Conservation (phyloP, 1,140 invertebrate genomes). For the Caenorhabditis brenneri region DNA sequence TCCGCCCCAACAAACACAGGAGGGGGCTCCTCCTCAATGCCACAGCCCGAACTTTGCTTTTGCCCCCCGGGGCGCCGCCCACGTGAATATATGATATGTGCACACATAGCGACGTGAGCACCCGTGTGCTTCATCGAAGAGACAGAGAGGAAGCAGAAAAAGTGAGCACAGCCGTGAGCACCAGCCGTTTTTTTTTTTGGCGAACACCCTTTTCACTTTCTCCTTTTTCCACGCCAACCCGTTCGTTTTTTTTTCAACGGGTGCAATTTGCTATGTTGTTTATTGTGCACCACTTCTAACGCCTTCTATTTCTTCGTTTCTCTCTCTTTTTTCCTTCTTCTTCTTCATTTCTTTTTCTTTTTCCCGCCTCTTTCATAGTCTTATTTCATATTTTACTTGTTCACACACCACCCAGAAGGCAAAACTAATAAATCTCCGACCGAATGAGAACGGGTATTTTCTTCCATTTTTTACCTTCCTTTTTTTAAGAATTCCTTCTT, state of each 20-base stretch:
- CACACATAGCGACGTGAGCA: conserved; percentile 40
- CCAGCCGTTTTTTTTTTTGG: not conserved
- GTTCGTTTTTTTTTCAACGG: not conserved
- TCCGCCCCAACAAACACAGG: not conserved
- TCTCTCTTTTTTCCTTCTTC: not conserved
- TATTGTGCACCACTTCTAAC: not conserved
- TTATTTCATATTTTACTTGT: not conserved
- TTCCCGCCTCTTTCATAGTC: not conserved
- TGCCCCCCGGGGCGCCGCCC: conserved; percentile 27
- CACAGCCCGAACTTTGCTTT: conserved; percentile 21
- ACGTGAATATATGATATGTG: conserved; percentile 43
- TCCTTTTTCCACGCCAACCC: not conserved
- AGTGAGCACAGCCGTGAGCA: conserved; percentile 21
- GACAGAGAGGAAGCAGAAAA: not conserved
- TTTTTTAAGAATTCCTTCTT: not conserved
- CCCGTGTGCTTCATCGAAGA: conserved; percentile 5
- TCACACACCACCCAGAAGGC: not conserved
- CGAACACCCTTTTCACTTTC: conserved; percentile 14
- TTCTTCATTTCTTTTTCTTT: not conserved
- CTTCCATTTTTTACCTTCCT: too few species aligned
- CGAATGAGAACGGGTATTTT: too few species aligned
- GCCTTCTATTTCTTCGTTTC: not conserved
- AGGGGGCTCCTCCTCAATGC: not conserved
- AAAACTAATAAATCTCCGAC: too few species aligned
- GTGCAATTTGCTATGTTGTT: not conserved